Evolutionary conservation across 2,888 invertebrate genomes (phyloP).

Genomic region (Pristionchus japonicus): DNA sequence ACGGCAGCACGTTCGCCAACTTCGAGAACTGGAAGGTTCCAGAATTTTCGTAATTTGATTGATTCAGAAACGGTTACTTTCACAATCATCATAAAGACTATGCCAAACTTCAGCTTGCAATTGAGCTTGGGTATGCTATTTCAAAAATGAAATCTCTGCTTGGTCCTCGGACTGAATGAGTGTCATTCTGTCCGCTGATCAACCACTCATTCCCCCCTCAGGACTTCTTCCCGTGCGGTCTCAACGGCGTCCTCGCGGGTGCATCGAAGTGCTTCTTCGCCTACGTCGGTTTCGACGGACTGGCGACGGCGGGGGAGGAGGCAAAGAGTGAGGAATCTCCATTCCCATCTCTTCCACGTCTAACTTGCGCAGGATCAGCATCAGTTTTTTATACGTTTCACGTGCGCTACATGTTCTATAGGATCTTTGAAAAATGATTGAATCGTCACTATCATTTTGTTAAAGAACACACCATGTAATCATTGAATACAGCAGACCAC

Average conservation of each 20-base stretch:
- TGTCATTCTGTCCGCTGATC: too few relatives aligned
- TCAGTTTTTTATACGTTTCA: background rate
- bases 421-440: background rate
- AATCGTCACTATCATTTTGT: background rate
- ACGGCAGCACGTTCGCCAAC: conserved; percentile 48
- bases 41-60: too few relatives aligned
- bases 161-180: too few relatives aligned
- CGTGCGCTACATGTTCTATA: background rate
- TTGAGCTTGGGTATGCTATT: too few relatives aligned
- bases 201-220: too few relatives aligned
- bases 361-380: background rate
- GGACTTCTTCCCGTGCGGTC: conserved; percentile 54
- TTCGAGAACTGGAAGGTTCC: conserved; percentile 49
- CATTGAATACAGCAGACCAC: too few relatives aligned
- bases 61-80: too few relatives aligned
- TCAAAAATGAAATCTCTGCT: too few relatives aligned
- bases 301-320: conserved; percentile 61
- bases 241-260: conserved; percentile 55
- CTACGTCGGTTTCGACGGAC: conserved; percentile 59
- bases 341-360: background rate
- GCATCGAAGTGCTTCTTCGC: conserved; percentile 61
- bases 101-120: too few relatives aligned
- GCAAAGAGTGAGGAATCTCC: conserved; percentile 51
- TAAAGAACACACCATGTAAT: background rate
- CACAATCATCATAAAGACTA: too few relatives aligned